These are phyloP conservation scores for Phaethornis superciliosus DNA, from an alignment of 2,113 vertebrate species.

Conservation along the genomic window DNA sequence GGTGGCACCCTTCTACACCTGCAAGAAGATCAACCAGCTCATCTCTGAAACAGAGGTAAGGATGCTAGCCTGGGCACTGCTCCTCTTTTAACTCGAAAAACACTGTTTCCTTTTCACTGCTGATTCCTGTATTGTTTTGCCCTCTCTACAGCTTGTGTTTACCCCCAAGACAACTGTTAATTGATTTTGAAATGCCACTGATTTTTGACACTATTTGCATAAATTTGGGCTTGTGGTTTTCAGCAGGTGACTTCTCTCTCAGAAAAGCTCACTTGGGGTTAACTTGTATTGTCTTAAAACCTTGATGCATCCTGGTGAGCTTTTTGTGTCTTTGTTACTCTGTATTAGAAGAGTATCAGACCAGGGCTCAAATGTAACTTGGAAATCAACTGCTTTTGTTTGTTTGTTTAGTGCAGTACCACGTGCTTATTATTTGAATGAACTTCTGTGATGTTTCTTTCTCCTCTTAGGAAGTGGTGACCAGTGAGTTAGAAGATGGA, in stretches of 20 bases:
- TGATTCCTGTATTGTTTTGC: neutral
- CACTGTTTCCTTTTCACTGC: neutral
- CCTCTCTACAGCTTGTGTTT: neutral
- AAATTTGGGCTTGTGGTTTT: neutral
- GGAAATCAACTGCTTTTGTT: neutral
- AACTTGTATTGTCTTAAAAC: neutral
- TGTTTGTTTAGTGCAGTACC: neutral
- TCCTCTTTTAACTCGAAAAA: neutral
- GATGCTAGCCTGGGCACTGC: neutral
- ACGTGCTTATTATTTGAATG: neutral
- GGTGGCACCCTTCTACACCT: conserved; percentile 96
- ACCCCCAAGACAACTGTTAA: neutral
- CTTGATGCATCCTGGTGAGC: neutral
- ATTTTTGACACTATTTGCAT: neutral
- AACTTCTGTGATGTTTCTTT: neutral
- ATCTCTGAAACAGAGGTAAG: conserved; percentile 96
- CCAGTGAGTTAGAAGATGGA: conserved; percentile 95
- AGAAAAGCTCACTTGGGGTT: neutral
- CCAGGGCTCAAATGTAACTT: neutral
- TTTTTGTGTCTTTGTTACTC: neutral
- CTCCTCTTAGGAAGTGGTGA: conserved; percentile 87
- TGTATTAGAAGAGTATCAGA: neutral
- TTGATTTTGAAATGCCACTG: neutral
- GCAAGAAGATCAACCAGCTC: conserved; percentile 98
- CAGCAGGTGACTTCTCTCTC: neutral